Evolutionary conservation across 2,113 vertebrate genomes (phyloP), one percentile per base, ranked within the genome.

Genomic region (Atrichornis clamosus): DNA sequence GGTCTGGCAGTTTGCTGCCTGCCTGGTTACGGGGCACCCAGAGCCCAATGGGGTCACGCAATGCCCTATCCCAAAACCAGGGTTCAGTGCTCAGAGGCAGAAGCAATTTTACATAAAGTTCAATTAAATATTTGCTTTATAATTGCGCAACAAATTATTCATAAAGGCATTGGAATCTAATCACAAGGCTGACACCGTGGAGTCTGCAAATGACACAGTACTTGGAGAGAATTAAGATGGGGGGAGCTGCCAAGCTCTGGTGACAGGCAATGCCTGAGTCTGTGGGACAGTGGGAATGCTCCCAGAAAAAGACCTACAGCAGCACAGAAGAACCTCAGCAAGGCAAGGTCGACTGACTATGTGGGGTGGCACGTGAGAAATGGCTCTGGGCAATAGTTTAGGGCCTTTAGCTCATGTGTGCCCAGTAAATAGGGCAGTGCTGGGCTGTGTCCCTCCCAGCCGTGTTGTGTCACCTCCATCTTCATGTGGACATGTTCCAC

Each of bases 61-160:
- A 27, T 0, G 1, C 75, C 65, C 82, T 76, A 21, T 79, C 92
- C 91, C 74, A 58, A 96, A 87, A 67, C 65, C 26, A 67, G 27
- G 46, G 59, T 63, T 94, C 64, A 10, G 60, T 30, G 68, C 90
- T 92, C 69, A 78, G 80, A 91, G 58, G 90, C 95, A 94, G 93
- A 96, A 93, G 94, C 91, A 96, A 93, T 97, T 96, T 96, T 95
- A 91, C 94, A 94, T 96, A 60, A 97, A 95, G 96, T 95, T 96
- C 94, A 97, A 97, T 97, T 96, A 97, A 97, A 97, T 97, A 97
- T 97, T 97, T 97, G 94, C 95, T 97, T 97, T 97, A 92, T 97
- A 97, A 97, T 97, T 96, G 96, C 69, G 1, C 93, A 90, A 96
- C 96, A 97, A 97, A 97, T 97, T 97, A 97, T 97, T 97, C 97